These are phyloP conservation scores for Noctua comes DNA, from an alignment of 2,888 invertebrate species.

Conservation along the genomic window DNA sequence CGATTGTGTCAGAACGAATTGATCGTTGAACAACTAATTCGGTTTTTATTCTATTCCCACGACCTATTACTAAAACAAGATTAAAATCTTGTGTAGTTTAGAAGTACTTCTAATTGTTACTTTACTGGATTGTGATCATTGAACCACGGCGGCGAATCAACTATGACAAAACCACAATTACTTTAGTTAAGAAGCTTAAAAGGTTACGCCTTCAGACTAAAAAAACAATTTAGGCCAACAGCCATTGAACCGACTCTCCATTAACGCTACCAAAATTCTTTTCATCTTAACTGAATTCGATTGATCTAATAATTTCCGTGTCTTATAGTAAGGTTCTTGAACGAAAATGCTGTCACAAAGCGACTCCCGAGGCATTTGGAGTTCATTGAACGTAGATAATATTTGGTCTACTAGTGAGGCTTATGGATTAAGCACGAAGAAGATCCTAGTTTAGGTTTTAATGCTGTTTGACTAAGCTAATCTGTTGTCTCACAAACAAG, in stretches of 20 bases:
- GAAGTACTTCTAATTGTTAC: background rate
- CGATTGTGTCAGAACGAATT: background rate
- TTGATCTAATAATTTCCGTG: conserved; percentile 47
- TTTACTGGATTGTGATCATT: background rate
- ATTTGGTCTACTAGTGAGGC: background rate
- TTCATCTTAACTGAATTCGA: conserved; percentile 36
- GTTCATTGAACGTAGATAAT: conserved; percentile 43
- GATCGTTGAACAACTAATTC: background rate
- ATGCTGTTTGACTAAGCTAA: conserved; percentile 17
- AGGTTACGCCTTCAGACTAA: conserved; percentile 1
- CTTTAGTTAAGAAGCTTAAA: conserved; percentile 19
- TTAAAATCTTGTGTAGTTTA: background rate
- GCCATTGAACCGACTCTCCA: conserved; percentile 35
- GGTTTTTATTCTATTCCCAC: background rate
- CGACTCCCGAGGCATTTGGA: conserved; percentile 6
- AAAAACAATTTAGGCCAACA: conserved; percentile 29
- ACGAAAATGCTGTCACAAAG: conserved; percentile 38
- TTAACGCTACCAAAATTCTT: conserved; percentile 31
- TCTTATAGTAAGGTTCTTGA: conserved; percentile 22
- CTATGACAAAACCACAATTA: conserved; percentile 25
- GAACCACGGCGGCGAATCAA: background rate
- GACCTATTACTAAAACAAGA: background rate
- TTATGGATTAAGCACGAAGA: background rate
- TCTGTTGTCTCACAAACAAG: background rate
- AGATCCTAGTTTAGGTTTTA: background rate